phyloP scores from a whole-genome alignment of 2,113 vertebrate genomes.

The Embiotoca jacksoni region DNA sequence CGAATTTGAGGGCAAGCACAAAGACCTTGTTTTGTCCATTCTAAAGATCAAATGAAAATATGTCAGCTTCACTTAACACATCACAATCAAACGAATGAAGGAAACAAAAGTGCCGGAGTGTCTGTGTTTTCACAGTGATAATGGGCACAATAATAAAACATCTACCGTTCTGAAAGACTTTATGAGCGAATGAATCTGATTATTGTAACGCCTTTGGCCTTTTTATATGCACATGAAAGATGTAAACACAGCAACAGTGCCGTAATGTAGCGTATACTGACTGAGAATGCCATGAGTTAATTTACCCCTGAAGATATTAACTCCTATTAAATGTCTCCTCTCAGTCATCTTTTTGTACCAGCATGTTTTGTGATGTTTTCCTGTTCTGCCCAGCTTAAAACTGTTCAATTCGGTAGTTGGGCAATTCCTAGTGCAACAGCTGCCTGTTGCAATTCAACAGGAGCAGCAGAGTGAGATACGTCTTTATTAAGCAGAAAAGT shows the following conservation, averaged over 20 bases:
- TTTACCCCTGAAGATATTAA: background rate
- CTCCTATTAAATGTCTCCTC: background rate
- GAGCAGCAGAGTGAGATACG: slow-evolving; percentile 19
- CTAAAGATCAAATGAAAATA: slow-evolving; percentile 71
- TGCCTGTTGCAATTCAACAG: background rate
- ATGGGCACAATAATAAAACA: slow-evolving; percentile 35
- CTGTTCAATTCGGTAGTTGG: background rate
- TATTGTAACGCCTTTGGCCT: slow-evolving; percentile 10
- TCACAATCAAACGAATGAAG: slow-evolving; percentile 39
- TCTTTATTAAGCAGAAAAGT: slow-evolving; percentile 5
- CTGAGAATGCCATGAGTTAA: background rate
- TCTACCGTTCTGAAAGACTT: slow-evolving; percentile 21
- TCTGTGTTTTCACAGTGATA: slow-evolving; percentile 22
- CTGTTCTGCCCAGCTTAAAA: background rate
- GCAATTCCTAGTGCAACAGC: background rate
- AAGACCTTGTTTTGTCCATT: slow-evolving; percentile 66
- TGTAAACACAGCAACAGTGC: slow-evolving; percentile 26
- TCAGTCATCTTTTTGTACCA: background rate
- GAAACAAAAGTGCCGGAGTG: slow-evolving; percentile 18
- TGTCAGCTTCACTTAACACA: slow-evolving; percentile 53
- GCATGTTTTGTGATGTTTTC: slow-evolving; percentile 10
- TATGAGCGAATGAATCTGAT: slow-evolving; percentile 42
- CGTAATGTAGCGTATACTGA: slow-evolving; percentile 8
- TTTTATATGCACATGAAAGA: slow-evolving; percentile 21
- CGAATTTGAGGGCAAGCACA: slow-evolving; percentile 62